Conservation (phyloP, 2,113 vertebrate genomes). For the Desmodus rotundus region DNA sequence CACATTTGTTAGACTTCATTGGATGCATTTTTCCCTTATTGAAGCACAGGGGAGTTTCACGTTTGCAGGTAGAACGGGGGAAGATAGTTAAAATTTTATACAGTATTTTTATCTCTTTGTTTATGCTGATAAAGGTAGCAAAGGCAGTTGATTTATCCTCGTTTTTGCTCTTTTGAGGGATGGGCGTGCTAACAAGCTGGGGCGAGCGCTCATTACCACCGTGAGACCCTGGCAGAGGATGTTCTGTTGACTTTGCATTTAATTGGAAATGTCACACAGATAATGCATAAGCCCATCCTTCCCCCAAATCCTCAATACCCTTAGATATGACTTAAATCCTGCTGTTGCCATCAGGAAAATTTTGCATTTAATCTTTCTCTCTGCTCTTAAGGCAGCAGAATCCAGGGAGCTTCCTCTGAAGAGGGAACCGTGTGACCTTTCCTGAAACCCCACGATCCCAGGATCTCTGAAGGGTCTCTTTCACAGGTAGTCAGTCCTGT, state of each 20-base stretch:
- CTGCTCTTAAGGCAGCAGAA: constrained; percentile 21
- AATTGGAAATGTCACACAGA: constrained; percentile 65
- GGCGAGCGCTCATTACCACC: constrained; percentile 5
- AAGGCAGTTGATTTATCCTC: constrained; percentile 63
- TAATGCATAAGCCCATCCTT: not conserved
- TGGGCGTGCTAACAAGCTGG: constrained; percentile 45
- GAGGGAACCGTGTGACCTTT: not conserved
- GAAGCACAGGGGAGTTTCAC: constrained; percentile 73
- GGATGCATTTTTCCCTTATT: constrained; percentile 68
- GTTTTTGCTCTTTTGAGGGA: constrained; percentile 60
- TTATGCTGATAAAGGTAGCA: constrained; percentile 66
- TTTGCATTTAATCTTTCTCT: constrained; percentile 23
- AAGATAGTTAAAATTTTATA: constrained; percentile 71
- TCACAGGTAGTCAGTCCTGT: not conserved
- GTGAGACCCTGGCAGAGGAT: constrained; percentile 25
- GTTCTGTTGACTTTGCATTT: constrained; percentile 64
- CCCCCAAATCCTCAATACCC: not conserved
- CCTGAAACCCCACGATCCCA: not conserved
- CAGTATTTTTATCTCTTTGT: constrained; percentile 72
- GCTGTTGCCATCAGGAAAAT: constrained; percentile 3
- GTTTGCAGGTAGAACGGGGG: constrained; percentile 67
- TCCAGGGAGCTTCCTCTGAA: not conserved
- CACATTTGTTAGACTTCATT: constrained; percentile 73
- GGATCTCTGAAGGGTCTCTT: constrained; percentile 11
- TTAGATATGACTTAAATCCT: constrained; percentile 42